Conservation (phyloP, 2,797 vertebrate genomes). For the Rhinichthys osculus region DNA sequence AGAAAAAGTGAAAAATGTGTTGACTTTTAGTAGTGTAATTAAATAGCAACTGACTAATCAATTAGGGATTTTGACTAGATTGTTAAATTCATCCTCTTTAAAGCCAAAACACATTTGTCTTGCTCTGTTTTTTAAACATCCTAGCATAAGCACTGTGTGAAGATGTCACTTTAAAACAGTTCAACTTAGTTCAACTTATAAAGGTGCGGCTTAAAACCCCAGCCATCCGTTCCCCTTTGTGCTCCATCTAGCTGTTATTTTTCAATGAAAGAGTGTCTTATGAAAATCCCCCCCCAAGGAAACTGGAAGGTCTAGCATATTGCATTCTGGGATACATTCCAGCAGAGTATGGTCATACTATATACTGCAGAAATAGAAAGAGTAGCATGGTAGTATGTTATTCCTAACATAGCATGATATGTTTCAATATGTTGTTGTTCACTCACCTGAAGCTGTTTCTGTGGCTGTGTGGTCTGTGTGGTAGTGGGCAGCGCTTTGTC, state of each 20-base stretch:
- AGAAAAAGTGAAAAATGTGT: background rate
- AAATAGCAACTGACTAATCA: background rate
- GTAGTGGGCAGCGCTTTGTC: slow-evolving; percentile 89
- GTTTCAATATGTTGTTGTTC: background rate
- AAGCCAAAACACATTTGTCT: background rate
- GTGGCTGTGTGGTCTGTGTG: slow-evolving; percentile 85
- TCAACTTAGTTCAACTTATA: background rate
- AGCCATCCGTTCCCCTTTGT: background rate
- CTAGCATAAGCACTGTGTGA: background rate
- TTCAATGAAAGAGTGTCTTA: slow-evolving; percentile 1
- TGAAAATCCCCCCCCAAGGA: background rate
- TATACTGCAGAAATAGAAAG: background rate
- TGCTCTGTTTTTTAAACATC: background rate
- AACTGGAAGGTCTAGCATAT: background rate
- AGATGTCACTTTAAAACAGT: background rate
- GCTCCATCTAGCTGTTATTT: background rate
- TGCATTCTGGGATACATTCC: background rate
- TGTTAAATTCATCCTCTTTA: background rate
- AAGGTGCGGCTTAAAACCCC: too few relatives aligned
- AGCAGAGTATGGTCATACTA: background rate
- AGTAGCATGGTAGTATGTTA: background rate
- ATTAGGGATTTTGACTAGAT: background rate
- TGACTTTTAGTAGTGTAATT: background rate
- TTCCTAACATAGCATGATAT: background rate
- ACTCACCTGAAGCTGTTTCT: slow-evolving; percentile 97